Conservation (phyloP, 1,140 invertebrate genomes). For the Xylocopa sonorina region DNA sequence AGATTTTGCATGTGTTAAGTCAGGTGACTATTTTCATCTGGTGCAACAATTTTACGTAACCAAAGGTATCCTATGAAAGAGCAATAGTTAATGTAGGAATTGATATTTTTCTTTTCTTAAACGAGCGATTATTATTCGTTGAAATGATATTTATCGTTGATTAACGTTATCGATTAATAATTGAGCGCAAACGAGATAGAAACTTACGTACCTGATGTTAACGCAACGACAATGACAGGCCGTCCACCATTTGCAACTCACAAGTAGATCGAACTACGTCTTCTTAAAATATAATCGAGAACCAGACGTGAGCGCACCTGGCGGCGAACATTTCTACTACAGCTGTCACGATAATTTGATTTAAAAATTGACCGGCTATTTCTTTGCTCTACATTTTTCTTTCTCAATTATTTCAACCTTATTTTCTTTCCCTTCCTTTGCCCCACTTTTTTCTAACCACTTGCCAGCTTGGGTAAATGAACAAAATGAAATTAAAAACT, state of each 20-base stretch:
- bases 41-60: constrained; percentile 73
- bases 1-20: constrained; percentile 28
- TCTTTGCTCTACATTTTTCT: background rate
- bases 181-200: constrained; percentile 3
- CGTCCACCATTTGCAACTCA: constrained; percentile 78
- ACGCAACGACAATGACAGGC: constrained; percentile 73
- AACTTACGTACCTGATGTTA: constrained; percentile 77
- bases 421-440: too few species aligned
- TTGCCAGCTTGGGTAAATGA: too few species aligned
- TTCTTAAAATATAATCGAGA: constrained; percentile 64
- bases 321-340: constrained; percentile 6
- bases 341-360: background rate
- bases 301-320: constrained; percentile 56
- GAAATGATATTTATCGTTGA: background rate
- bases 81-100: background rate
- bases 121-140: background rate
- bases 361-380: constrained; percentile 13
- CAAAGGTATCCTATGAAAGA: background rate
- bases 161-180: background rate
- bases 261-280: constrained; percentile 61
- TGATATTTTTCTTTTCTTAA: background rate
- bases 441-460: too few species aligned
- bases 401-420: background rate
- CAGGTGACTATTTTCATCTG: constrained; percentile 69
- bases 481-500: constrained; percentile 1